Conservation (phyloP, 2,888 invertebrate species). For the Tanypteryx hageni region DNA sequence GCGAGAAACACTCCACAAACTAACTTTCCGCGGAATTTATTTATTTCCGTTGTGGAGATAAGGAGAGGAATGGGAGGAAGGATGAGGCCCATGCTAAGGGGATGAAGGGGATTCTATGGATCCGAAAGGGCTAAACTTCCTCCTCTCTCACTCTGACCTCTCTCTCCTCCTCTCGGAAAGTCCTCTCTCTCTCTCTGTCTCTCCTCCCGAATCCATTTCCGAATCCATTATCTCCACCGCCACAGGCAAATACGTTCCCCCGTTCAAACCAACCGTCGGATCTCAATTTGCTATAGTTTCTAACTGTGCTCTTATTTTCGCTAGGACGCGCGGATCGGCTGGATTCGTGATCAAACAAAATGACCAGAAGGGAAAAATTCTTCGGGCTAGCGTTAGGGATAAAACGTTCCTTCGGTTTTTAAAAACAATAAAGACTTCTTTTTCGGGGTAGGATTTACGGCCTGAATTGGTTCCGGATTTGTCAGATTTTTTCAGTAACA, state of each 20-base stretch:
- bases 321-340: background rate
- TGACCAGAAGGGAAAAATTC: background rate
- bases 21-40: slow-evolving; percentile 17
- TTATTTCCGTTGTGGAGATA: background rate
- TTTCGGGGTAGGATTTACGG: no score
- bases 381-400: background rate
- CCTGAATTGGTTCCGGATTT: no score
- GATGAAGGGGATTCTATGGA: no score
- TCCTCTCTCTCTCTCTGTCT: background rate
- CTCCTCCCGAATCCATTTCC: background rate
- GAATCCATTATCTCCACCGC: slow-evolving; percentile 1
- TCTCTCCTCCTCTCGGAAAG: no score
- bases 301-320: background rate
- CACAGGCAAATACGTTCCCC: background rate
- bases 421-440: no score
- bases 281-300: background rate
- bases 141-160: no score
- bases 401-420: no score
- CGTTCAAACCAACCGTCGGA: background rate
- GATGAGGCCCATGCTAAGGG: background rate
- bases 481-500: no score
- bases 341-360: background rate
- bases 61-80: background rate
- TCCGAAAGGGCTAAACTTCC: no score
- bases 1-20: slow-evolving; percentile 1